Base-by-base conservation (phyloP, 2,113 vertebrate genomes). In the Odobenus rosmarus region DNA sequence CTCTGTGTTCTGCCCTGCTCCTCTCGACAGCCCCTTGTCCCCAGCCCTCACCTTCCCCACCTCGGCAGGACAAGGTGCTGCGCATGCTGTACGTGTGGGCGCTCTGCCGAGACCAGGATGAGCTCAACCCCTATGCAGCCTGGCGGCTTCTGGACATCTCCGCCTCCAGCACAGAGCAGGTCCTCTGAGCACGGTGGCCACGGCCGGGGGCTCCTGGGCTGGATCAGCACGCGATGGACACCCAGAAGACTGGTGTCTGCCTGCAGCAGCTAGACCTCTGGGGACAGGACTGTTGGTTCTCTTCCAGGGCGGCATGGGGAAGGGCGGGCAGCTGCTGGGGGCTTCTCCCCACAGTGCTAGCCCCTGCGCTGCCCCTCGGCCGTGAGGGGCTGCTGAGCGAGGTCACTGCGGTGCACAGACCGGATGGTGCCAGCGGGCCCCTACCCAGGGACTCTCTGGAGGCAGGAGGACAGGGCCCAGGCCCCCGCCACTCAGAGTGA, bases 31-130 rank as follows among this genome's bases (percentile, higher is more conserved):
- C 31, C 42, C 53, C 31, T 33, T 0, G 13, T n/a, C 10, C 39
- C 39, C 28, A n/a, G 28, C 71, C 14, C 51, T 84, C 23, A 46
- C 33, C 8, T 31, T 36, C 39, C 49, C 8, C 0, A 0, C 4
- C 16, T 57, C 26, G 57, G n/a, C 98, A 99, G 99, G 99, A 99
- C 33, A 99, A 99, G 98, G 99, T 99, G 7, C 98, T 99, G 77
- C 95, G 99, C 90, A 99, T 99, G 99, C 99, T 99, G 97, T 99
- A 99, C 0, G 99, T 99, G 81, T 99, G 99, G 99, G 99, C 99
- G 0, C 99, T 99, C 26, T 99, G 99, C 98, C 98, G 99, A 67
- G 99, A 99, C 98, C 99, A 99, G 98, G 99, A 99, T 0, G 99
- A 99, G 88, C 99, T 99, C 59, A 99, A 99, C 98, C 99, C 99